Evolutionary conservation across 2,797 vertebrate genomes (phyloP).

Genomic region (Muscicapa striata): DNA sequence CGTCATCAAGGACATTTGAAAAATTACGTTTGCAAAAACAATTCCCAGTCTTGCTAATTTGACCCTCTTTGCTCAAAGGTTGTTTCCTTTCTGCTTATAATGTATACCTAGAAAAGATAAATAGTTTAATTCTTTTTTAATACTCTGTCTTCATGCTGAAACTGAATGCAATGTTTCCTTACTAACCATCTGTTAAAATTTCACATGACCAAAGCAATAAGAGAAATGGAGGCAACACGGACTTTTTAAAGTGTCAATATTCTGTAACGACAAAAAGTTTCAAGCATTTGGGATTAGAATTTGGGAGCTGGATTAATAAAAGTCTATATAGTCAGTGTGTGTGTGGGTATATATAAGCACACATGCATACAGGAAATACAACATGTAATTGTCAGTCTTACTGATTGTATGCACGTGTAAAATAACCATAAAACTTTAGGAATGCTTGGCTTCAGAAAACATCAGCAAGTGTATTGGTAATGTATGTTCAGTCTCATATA

Average conservation of each 20-base stretch:
- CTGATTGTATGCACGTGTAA: not conserved
- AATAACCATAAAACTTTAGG: not conserved
- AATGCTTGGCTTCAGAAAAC: not conserved
- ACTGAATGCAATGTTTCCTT: not conserved
- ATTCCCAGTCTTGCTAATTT: constrained; percentile 14
- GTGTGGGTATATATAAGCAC: rapidly evolving
- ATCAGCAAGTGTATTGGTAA: not conserved
- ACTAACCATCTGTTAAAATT: constrained; percentile 28
- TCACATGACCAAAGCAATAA: constrained; percentile 31
- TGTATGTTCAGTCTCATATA: rapidly evolving
- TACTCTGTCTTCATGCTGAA: not conserved
- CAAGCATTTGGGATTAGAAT: not conserved
- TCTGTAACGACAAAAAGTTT: not conserved
- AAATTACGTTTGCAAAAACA: not conserved
- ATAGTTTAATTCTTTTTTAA: not conserved
- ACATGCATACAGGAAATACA: not conserved
- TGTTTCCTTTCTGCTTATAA: constrained; percentile 27
- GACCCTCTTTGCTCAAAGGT: not conserved
- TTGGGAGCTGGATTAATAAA: not conserved
- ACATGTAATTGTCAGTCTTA: not conserved
- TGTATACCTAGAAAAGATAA: constrained; percentile 12
- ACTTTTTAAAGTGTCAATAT: constrained; percentile 19
- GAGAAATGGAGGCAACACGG: constrained; percentile 38
- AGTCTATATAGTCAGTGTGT: not conserved
- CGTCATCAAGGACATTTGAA: constrained; percentile 35